phyloP scores from a whole-genome alignment of 2,888 invertebrate species.

The Eupithecia subumbrata region DNA sequence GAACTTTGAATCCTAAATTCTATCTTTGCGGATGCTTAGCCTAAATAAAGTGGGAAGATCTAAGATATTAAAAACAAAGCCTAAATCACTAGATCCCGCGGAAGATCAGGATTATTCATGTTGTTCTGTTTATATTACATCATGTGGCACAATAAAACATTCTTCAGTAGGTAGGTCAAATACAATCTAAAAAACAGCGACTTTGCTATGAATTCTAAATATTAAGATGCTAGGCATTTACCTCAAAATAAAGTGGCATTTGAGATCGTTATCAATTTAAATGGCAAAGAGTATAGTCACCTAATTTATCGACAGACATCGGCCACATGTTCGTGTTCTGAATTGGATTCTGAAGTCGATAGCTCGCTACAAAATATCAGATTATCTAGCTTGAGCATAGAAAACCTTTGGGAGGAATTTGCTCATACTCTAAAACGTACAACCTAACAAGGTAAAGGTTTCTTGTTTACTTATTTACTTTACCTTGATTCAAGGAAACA shows the following conservation, averaged over 20 bases:
- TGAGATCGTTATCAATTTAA: constrained; percentile 1
- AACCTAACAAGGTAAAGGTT: not conserved
- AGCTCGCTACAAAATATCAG: not conserved
- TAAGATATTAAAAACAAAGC: not conserved
- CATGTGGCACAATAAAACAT: not conserved
- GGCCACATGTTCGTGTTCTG: not conserved
- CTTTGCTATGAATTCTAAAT: not conserved
- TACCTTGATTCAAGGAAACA: not conserved
- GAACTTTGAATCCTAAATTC: not conserved
- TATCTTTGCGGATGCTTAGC: not conserved
- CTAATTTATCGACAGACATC: not conserved
- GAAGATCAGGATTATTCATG: not conserved
- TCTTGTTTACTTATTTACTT: not conserved
- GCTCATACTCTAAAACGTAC: not conserved
- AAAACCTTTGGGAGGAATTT: not conserved
- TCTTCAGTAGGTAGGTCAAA: not conserved
- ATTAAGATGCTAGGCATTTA: not conserved
- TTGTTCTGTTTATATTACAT: not conserved
- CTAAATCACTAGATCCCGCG: not conserved
- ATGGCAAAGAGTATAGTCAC: not conserved
- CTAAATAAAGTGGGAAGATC: not conserved
- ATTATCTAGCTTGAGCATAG: not conserved
- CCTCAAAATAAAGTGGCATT: not conserved
- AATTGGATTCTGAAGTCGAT: not conserved
- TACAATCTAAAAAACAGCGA: not conserved